Base-by-base conservation (phyloP, 2,113 vertebrate genomes). In the Rhinogobius similis region DNA sequence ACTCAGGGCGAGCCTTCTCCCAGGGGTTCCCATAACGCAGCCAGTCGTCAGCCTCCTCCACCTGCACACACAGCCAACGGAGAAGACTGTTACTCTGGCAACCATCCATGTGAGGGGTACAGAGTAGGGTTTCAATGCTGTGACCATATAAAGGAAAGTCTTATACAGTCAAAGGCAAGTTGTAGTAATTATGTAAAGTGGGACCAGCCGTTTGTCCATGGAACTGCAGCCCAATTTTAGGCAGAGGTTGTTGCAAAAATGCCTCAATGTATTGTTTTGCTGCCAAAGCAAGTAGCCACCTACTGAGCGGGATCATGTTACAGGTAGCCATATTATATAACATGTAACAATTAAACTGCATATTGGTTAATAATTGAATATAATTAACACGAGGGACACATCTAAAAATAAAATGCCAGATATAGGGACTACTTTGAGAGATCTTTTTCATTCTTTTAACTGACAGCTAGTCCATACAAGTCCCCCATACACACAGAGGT, bases 11-110 rank as follows among this genome's bases (percentile, higher is more conserved):
- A 5, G 95, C 96, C 84, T 97, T 97, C 93, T 97, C 96, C 96
- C 96, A 97, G 43, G 96, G 94, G 82, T 97, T 97, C 5, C 96
- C 96, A 0, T 95, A 97, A 8, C 96, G 95, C 79, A 97, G 92
- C 96, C 96, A 97, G 78, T 97, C 96, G 2, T 97, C 96, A 0
- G 96, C 96, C 69, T 97, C 96, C 21, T 97, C 96, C 82, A 97
- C 90, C 96, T 97, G 68, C 21, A n/a, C 13, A 23, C 10, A 61
- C 9, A 18, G 56, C 32, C 52, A 13, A 29, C 18, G 10, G 13
- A 29, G 2, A 56, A 16, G 23, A 23, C 52, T 2, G 52, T 55
- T 26, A 58, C 55, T 29, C 55, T 16, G 26, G 58, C 8, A 12
- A 21, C 29, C 0, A 11, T 61, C 27, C 14, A 32, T 20, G 14